Base-by-base conservation (phyloP, 2,888 invertebrate genomes). In the Phasia obesa region DNA sequence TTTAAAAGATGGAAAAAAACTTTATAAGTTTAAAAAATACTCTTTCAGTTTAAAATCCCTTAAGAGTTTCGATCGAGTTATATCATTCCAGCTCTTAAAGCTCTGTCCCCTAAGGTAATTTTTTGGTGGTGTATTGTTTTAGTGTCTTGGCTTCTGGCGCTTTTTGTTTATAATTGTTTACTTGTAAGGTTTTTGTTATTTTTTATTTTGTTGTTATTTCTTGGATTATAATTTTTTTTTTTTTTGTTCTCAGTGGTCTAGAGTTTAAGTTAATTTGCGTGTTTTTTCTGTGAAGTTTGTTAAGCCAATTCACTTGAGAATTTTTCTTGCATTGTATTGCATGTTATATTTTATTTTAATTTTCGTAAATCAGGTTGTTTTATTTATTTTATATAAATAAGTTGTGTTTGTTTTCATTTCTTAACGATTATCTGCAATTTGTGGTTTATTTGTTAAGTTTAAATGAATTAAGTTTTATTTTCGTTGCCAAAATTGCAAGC, bases 251-350 rank as follows among this genome's bases (percentile, higher is more conserved):
- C 44, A 69, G 35, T 78, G 57, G 49, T 57, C 49, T 51, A 35
- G 69, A 83, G 75, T 83, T 83, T 79, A 83, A 83, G 82, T 83
- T 83, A 83, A 83, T 83, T 83, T 83, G 79, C 82, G 82, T 83
- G 74, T 60, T 82, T 82, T 82, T 53, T 27, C n/a, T 27, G 17
- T 73, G 9, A 65, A 81, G 71, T 81, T 81, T 77, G 67, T 59
- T 65, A 59, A 79, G 55, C 47, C 79, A 79, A 79, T 83, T 55
- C 82, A 75, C 82, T 83, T 83, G 82, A 83, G 82, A 79, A 79
- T 83, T 60, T 74, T 57, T 53, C 44, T 44, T 71, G 60, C 67
- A 67, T 70, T 71, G 38, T 78, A 47, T 64, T 64, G 64, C 49
- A 49, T 79, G 65, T 57, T 67, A 49, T 49, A 42, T 51, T 57